phyloP scores from a whole-genome alignment of 2,888 invertebrate genomes.

The Ametastegia equiseti region DNA sequence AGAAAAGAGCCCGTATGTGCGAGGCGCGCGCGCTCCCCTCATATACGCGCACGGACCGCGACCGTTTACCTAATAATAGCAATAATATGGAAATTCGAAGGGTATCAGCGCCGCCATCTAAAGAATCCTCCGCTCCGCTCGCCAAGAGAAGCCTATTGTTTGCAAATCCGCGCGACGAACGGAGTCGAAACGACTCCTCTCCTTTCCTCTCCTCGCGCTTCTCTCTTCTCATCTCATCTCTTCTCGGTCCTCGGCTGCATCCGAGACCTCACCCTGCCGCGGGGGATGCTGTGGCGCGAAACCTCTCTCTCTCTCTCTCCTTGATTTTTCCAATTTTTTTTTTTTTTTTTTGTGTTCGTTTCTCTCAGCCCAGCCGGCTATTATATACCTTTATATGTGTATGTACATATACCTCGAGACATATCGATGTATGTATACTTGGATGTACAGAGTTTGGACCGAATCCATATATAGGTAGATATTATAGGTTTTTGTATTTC shows the following conservation, averaged over 20 bases:
- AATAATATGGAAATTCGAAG: constrained; percentile 75
- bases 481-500: no score
- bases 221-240: no score
- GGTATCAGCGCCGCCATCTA: constrained; percentile 73
- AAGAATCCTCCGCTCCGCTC: constrained; percentile 66
- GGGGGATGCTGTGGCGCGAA: background rate
- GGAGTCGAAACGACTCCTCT: constrained; percentile 37
- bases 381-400: background rate
- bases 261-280: background rate
- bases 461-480: no score
- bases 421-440: background rate
- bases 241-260: constrained; percentile 31
- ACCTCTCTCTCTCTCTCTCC: constrained; percentile 49
- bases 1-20: no score
- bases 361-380: background rate
- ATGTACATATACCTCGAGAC: background rate
- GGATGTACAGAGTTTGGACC: background rate
- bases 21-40: background rate
- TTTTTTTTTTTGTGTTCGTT: constrained; percentile 24
- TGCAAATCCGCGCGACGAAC: constrained; percentile 66
- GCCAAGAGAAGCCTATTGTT: constrained; percentile 71
- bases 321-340: constrained; percentile 36
- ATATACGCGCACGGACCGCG: constrained; percentile 41
- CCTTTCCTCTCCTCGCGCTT: no score
- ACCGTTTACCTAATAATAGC: constrained; percentile 75